Evolutionary conservation across 2,797 vertebrate genomes (phyloP), one percentile per base, ranked within the genome.

Genomic region (Sebastes taczanowskii): DNA sequence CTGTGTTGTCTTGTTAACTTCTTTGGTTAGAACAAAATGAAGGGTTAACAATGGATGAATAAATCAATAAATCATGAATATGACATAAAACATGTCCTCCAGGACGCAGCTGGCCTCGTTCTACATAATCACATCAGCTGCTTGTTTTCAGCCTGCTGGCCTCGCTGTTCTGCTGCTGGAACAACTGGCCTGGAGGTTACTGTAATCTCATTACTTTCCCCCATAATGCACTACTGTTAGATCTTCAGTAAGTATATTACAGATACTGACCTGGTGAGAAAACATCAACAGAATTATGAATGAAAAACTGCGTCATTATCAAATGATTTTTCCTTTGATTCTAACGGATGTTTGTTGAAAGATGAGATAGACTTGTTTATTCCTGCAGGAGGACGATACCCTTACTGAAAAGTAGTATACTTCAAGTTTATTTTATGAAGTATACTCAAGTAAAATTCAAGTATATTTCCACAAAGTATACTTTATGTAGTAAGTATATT

Each of bases 111-210:
- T 16, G 67, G 30, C 18, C 58, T 72, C 22, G 4, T 27, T 71
- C 66, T 1, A 4, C 46, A 0, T 85, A 89, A 86, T 89, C 78
- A 30, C 72, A 89, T 89, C 72, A 83, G 69, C 58, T 56, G 87
- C 2, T 34, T 27, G 73, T 66, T 68, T 49, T 42, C 75, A 62
- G 62, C 20, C 80, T 46, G 64, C 35, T 63, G 78, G 78, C 49
- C n/a, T 62, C n/a, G 67, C 18, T 4, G 62, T 59, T 78, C 53
- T 61, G 58, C 81, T 81, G 81, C 62, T 64, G 11, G 79, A 80
- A 75, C 67, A 71, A 89, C 29, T 46, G 34, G 56, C 75, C 83
- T 80, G 83, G 38, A 84, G 68, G 69, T 84, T 60, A 16, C 56
- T 11, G 66, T 88, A 80, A 88, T 83, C 71, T 52, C 35, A 84